A percentile compares a stretch with the other conserved stretches of the same genome.
Conservation (phyloP, 2,113 vertebrate genomes). For the Tiliqua scincoides region DNA sequence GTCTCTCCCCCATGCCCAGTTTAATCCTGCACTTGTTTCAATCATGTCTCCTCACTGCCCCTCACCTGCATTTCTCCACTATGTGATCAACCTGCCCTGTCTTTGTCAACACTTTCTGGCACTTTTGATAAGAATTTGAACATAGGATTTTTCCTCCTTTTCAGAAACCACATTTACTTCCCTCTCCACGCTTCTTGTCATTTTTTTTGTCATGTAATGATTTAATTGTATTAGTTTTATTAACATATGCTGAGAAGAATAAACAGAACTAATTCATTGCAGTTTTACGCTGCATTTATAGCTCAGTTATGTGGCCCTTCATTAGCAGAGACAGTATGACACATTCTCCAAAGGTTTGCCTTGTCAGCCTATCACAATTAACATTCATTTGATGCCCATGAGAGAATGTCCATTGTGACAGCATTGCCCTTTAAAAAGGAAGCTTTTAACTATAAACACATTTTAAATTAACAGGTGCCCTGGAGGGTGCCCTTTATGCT, state of each 20-base stretch:
- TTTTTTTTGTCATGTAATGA: too few relatives aligned
- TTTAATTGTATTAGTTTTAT: too few relatives aligned
- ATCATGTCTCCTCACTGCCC: too few relatives aligned
- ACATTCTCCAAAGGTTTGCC: not conserved
- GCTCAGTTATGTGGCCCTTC: not conserved
- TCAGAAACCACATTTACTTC: too few relatives aligned
- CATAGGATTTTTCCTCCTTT: too few relatives aligned
- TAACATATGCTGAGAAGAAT: not conserved
- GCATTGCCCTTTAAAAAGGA: slow-evolving; percentile 29
- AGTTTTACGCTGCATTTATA: not conserved
- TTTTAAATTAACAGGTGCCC: slow-evolving; percentile 57
- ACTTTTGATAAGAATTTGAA: too few relatives aligned
- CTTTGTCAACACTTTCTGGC: too few relatives aligned
- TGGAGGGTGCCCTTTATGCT: slow-evolving; percentile 35
- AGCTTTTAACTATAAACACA: slow-evolving; percentile 33
- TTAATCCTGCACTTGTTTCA: too few relatives aligned
- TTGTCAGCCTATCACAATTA: slow-evolving; percentile 14
- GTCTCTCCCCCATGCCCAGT: too few relatives aligned
- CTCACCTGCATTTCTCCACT: too few relatives aligned
- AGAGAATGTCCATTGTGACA: slow-evolving; percentile 2
- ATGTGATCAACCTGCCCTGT: too few relatives aligned
- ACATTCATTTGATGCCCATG: not conserved
- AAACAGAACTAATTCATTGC: not conserved
- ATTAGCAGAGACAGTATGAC: not conserved
- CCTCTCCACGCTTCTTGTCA: too few relatives aligned